Evolutionary conservation across 2,888 invertebrate species (phyloP), one percentile per base, ranked within the genome.

Genomic region (Heteromyza rotundicornis): DNA sequence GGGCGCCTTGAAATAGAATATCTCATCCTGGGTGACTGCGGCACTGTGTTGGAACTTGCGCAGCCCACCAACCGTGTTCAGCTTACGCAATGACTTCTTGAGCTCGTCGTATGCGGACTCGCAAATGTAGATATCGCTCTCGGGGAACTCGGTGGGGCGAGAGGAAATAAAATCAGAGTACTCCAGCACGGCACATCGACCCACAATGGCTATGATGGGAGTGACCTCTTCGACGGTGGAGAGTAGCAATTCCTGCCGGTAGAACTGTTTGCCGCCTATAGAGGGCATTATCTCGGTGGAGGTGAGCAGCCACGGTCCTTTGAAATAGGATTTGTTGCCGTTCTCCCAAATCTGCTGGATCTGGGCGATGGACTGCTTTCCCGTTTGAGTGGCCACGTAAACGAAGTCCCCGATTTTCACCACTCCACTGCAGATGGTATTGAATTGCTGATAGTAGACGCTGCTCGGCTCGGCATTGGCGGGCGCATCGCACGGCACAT

Each of bases 331-430:
- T 80, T 93, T 92, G 55, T 93, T 95, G 77, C 94, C 94, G 82
- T 94, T 93, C 75, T 93, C 93, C 97, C 97, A 98, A 79, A 98
- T 92, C 63, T 91, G 90, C 80, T 98, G 96, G 68, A 98, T 92
- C 81, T 97, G 92, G 12, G 95, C 93, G 65, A 98, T 92, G 74
- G 95, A 89, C 80, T 96, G 96, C 81, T 92, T 90, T 53, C 94
- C 94, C 16, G 92, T 92, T 74, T 94, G 93, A 0, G 93, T 94
- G 63, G 94, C 94, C 14, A 98, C 95, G 78, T 97, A 96, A 49
- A 98, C 97, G 81, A 91, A 96, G 84, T 99, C 98, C 1, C 98
- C 95, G 0, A 91, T 91, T 85, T 94, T 92, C 56, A 94, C 89
- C 0, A 92, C 88, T 1, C 94, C 94, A 52, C 90, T 90, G 73